phyloP scores from a whole-genome alignment of 2,888 invertebrate genomes.

The Chymomyza procnemis region DNA sequence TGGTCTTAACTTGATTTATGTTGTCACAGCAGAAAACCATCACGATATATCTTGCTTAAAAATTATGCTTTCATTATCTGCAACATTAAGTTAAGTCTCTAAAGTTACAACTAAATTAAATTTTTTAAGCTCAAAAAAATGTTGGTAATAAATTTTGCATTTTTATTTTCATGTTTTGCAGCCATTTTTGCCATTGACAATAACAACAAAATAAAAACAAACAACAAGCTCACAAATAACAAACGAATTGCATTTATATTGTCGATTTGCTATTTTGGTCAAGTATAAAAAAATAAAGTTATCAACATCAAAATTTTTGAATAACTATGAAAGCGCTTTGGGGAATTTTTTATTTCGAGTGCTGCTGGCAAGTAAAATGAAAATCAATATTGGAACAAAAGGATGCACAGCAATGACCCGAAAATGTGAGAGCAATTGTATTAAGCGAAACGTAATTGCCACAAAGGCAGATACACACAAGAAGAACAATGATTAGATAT shows the following conservation, averaged over 20 bases:
- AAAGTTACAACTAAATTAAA: neutral
- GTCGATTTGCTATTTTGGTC: conserved; percentile 7
- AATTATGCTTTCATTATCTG: neutral
- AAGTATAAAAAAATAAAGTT: neutral
- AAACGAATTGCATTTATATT: conserved; percentile 35
- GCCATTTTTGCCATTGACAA: neutral
- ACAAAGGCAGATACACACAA: neutral
- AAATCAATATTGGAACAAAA: conserved; percentile 1
- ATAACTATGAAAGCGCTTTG: conserved; percentile 3
- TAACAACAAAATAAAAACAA: conserved; percentile 16
- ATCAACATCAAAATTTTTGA: conserved; percentile 14
- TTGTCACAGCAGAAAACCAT: neutral
- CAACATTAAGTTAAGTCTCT: neutral
- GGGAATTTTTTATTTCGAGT: conserved; percentile 33
- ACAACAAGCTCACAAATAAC: conserved; percentile 33
- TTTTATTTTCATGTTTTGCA: neutral
- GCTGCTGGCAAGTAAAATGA: conserved; percentile 49
- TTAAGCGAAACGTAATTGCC: conserved; percentile 35
- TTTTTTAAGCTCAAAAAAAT: neutral
- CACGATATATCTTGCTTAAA: neutral
- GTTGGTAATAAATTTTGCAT: neutral
- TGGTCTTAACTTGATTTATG: conserved; percentile 22
- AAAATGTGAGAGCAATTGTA: conserved; percentile 63
- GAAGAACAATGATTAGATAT: neutral
- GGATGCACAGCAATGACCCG: conserved; percentile 46